These are phyloP conservation scores for Drepanosiphum platanoidis DNA, from an alignment of 2,888 invertebrate genomes.

Conservation along the genomic window DNA sequence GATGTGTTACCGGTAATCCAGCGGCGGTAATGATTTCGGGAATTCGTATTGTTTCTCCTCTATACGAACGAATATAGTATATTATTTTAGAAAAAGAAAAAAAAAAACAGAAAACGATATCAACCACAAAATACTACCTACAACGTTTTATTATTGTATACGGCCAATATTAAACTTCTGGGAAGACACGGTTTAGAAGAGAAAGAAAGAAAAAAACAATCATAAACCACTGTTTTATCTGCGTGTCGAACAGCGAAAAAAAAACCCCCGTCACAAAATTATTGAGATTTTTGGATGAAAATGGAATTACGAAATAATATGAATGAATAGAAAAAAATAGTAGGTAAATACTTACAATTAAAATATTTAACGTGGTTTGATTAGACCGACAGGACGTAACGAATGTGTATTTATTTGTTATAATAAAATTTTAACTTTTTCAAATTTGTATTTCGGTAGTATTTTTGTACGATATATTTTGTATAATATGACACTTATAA, in stretches of 20 bases:
- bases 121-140: not conserved
- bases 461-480: no score
- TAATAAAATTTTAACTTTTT: no score
- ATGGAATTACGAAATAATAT: no score
- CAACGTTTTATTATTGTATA: not conserved
- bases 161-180: not conserved
- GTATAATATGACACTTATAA: no score
- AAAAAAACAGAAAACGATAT: not conserved
- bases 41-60: conserved; percentile 32
- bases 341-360: no score
- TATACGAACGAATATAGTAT: not conserved
- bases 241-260: not conserved
- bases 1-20: conserved; percentile 52
- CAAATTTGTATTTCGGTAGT: no score
- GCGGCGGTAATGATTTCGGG: conserved; percentile 41
- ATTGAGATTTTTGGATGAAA: no score
- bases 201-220: not conserved
- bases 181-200: not conserved
- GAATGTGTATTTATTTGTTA: no score
- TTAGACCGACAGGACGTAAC: no score
- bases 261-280: no score
- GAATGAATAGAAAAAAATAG: no score
- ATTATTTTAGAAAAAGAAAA: conserved; percentile 7
- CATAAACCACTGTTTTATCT: not conserved
- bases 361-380: no score